Percentiles rank a stretch among this genome's conserved stretches.
phyloP scores from a whole-genome alignment of 2,113 vertebrate genomes.

The Peromyscus leucopus region DNA sequence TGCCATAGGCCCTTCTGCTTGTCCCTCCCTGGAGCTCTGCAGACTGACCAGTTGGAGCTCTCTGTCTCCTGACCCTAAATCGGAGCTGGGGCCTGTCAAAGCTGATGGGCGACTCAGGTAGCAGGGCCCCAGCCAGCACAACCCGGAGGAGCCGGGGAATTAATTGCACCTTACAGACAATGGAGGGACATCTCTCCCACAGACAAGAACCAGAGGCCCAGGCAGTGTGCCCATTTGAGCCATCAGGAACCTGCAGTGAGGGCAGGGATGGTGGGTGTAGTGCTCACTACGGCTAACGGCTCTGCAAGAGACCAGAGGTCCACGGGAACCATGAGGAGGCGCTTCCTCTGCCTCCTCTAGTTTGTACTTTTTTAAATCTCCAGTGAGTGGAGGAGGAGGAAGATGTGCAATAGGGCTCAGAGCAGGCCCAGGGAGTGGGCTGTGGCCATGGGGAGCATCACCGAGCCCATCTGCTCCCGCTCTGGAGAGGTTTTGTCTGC shows the following conservation, averaged over 20 bases:
- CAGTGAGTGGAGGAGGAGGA: constrained; percentile 6
- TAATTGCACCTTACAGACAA: constrained; percentile 72
- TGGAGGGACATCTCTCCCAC: background rate
- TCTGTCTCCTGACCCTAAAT: constrained; percentile 96
- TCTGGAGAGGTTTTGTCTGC: background rate
- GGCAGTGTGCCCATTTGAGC: constrained; percentile 11
- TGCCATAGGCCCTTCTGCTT: constrained; percentile 86
- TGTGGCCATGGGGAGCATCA: constrained; percentile 35
- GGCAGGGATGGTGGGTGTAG: background rate
- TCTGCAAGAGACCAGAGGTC: constrained; percentile 5
- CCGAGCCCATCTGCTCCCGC: background rate
- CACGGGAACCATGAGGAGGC: background rate
- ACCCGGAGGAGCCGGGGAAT: constrained; percentile 61
- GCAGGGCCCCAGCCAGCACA: constrained; percentile 84
- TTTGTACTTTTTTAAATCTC: constrained; percentile 51
- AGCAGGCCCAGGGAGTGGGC: constrained; percentile 71
- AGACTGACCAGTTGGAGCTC: constrained; percentile 95
- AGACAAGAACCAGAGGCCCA: constrained; percentile 14
- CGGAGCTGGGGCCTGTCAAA: constrained; percentile 95
- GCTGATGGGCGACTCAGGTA: constrained; percentile 96
- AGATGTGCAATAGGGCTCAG: constrained; percentile 79
- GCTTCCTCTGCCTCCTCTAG: constrained; percentile 26
- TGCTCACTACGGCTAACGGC: background rate
- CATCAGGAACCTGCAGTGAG: background rate
- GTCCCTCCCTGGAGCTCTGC: constrained; percentile 90